These are phyloP conservation scores for Malacosoma neustria DNA, from an alignment of 2,888 invertebrate species.

Conservation along the genomic window DNA sequence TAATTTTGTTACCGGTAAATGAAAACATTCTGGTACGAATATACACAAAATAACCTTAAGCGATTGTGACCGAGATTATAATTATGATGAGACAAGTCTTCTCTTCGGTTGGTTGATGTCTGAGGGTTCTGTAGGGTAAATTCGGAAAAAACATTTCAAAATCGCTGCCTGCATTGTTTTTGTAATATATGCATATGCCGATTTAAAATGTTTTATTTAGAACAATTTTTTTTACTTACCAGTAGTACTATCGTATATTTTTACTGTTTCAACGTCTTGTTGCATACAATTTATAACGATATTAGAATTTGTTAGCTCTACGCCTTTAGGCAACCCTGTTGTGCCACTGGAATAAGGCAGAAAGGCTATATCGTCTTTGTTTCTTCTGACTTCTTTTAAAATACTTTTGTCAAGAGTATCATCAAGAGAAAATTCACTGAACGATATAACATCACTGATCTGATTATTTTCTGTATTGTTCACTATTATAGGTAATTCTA, in stretches of 20 bases:
- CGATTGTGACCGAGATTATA: too few species aligned
- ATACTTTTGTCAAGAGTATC: constrained; percentile 60
- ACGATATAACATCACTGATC: constrained; percentile 73
- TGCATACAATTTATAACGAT: constrained; percentile 58
- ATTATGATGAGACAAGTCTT: too few species aligned
- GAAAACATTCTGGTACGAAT: too few species aligned
- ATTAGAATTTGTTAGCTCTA: constrained; percentile 76
- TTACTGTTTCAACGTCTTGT: constrained; percentile 27
- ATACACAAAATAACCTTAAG: too few species aligned
- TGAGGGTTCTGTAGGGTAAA: too few species aligned
- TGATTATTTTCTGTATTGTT: constrained; percentile 21
- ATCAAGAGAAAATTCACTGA: constrained; percentile 70
- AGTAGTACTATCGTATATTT: constrained; percentile 38
- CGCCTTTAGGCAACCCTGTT: constrained; percentile 86
- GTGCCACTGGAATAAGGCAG: constrained; percentile 91
- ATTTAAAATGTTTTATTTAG: too few species aligned
- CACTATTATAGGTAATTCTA: constrained; percentile 62
- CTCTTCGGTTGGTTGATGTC: too few species aligned
- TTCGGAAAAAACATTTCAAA: too few species aligned
- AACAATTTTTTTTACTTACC: too few species aligned
- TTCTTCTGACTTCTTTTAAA: constrained; percentile 43
- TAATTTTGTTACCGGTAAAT: too few species aligned
- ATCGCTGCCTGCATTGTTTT: too few species aligned
- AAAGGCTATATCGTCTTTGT: constrained; percentile 73
- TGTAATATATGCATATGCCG: too few species aligned